Conservation (phyloP, 1,140 invertebrate genomes). For the Bathynomus jamesi region DNA sequence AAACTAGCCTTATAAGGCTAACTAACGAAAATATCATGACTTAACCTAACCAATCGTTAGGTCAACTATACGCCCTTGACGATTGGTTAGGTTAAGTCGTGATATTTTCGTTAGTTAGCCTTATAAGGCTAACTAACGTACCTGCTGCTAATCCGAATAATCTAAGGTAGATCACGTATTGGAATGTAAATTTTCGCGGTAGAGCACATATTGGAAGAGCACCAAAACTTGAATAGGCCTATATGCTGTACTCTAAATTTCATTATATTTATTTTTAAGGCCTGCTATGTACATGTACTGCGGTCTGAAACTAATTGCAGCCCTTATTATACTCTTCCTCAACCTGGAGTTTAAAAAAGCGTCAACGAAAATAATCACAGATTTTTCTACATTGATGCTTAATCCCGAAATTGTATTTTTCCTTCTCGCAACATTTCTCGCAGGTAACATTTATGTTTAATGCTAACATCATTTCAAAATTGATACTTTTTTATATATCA, state of each 20-base stretch:
- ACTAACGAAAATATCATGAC: too few relatives aligned
- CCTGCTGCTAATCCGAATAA: too few relatives aligned
- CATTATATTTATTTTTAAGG: slow-evolving; percentile 38
- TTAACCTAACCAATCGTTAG: too few relatives aligned
- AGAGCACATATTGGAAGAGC: too few relatives aligned
- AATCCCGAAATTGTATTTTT: slow-evolving; percentile 65
- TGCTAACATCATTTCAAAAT: not conserved
- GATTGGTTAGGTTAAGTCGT: too few relatives aligned
- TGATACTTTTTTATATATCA: not conserved
- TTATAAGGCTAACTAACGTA: too few relatives aligned
- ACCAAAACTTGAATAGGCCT: too few relatives aligned
- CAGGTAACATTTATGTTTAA: slow-evolving; percentile 9
- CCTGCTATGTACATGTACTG: slow-evolving; percentile 74
- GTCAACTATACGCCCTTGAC: too few relatives aligned
- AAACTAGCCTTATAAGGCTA: too few relatives aligned
- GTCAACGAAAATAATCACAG: slow-evolving; percentile 59
- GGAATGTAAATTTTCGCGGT: too few relatives aligned
- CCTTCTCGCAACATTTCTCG: slow-evolving; percentile 49
- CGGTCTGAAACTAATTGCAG: slow-evolving; percentile 57
- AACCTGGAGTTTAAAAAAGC: slow-evolving; percentile 69
- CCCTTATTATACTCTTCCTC: slow-evolving; percentile 60
- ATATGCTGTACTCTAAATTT: not conserved
- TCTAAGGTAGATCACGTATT: too few relatives aligned
- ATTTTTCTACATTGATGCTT: slow-evolving; percentile 60
- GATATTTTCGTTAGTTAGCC: too few relatives aligned